Percentiles rank a stretch among this genome's conserved stretches.
phyloP scores from a whole-genome alignment of 23 tunicate species.

The Clavelina lepadiformis region DNA sequence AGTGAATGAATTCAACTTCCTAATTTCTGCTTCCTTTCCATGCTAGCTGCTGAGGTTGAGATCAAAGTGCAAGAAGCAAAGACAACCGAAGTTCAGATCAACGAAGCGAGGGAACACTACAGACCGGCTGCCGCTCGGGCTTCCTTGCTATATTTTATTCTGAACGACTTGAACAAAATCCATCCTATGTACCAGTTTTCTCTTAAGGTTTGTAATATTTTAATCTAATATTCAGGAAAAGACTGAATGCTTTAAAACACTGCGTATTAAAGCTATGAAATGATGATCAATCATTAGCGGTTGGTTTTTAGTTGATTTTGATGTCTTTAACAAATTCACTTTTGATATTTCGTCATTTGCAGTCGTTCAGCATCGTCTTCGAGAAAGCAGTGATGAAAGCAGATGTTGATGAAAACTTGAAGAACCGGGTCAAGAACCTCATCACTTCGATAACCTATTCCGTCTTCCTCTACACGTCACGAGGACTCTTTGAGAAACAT shows the following conservation, averaged over 20 bases:
- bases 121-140: constrained; percentile 96
- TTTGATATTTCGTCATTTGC: too few species aligned
- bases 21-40: too few species aligned
- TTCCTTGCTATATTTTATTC: constrained; percentile 86
- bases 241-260: too few species aligned
- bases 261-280: too few species aligned
- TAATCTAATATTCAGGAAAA: too few species aligned
- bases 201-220: constrained; percentile 46
- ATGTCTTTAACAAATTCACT: too few species aligned
- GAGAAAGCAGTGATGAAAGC: constrained; percentile 93
- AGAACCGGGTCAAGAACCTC: constrained; percentile 79
- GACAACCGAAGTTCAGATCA: constrained; percentile 86
- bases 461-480: constrained; percentile 90
- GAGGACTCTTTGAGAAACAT: constrained; percentile 94
- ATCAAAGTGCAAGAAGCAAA: constrained; percentile 89
- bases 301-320: too few species aligned
- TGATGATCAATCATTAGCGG: too few species aligned
- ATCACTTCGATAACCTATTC: constrained; percentile 77
- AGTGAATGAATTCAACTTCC: too few species aligned
- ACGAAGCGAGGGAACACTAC: constrained; percentile 95
- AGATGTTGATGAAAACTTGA: constrained; percentile 75
- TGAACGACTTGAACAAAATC: constrained; percentile 92
- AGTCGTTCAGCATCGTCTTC: constrained; percentile 96
- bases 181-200: constrained; percentile 99
- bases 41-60: constrained; percentile 91